Evolutionary conservation across 2,797 vertebrate species (phyloP).

Genomic region (Trachops cirrhosus): DNA sequence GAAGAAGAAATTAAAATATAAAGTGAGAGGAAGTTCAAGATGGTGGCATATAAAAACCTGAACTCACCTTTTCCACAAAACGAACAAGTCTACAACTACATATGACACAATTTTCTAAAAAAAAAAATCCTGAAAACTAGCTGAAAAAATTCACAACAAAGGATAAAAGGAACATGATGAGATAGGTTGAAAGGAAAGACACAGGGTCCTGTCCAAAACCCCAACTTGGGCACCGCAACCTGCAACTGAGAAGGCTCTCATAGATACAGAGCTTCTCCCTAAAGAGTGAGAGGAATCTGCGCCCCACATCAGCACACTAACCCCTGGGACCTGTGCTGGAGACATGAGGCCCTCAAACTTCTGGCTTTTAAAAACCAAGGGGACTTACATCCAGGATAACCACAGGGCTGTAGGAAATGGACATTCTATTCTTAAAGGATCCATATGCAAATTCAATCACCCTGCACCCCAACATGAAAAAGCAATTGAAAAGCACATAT

Average conservation of each 20-base stretch:
- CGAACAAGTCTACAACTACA: background rate
- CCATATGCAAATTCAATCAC: background rate
- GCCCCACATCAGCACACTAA: background rate
- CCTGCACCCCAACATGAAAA: background rate
- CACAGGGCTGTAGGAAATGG: background rate
- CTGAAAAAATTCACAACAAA: background rate
- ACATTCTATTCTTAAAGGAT: background rate
- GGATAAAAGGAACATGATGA: background rate
- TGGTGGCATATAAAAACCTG: background rate
- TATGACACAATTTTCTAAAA: background rate
- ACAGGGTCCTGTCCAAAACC: background rate
- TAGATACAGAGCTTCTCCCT: background rate
- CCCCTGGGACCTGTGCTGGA: background rate
- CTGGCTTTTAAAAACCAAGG: background rate
- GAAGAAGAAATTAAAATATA: constrained; percentile 2
- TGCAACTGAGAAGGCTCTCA: background rate
- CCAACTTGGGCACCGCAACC: background rate
- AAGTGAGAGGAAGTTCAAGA: background rate
- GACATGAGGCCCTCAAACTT: background rate
- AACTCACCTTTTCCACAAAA: background rate
- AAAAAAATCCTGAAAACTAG: background rate
- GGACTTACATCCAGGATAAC: background rate
- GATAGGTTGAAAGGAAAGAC: background rate
- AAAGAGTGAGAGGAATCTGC: background rate
- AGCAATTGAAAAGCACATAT: background rate